phyloP scores from a whole-genome alignment of 2,797 vertebrate genomes.

The Peromyscus nudipes region DNA sequence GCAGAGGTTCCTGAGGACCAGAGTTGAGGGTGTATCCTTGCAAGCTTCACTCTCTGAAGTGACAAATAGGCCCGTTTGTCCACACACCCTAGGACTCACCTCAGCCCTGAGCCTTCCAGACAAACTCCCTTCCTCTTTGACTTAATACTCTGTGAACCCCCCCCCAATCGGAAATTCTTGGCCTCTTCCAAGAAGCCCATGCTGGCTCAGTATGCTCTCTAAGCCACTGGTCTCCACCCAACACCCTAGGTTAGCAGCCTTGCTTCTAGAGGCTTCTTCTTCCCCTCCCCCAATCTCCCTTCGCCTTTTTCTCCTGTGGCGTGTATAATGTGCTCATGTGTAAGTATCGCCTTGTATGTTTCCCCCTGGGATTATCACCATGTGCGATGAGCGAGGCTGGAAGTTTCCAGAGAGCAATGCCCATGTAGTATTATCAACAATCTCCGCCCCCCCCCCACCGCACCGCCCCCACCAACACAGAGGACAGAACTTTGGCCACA shows the following conservation, averaged over 20 bases:
- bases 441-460: too few species aligned
- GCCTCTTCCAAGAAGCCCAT: neutral
- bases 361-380: neutral
- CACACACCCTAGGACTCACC: rapidly evolving
- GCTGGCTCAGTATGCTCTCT: neutral
- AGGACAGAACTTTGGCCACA: neutral
- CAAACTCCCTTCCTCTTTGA: neutral
- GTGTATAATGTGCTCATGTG: rapidly evolving
- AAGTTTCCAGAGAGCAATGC: neutral
- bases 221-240: rapidly evolving
- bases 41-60: neutral
- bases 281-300: neutral
- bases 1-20: neutral
- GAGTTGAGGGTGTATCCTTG: neutral
- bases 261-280: neutral
- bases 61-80: neutral
- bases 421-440: rapidly evolving
- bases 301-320: neutral
- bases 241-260: rapidly evolving
- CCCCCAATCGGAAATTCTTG: neutral
- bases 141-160: neutral
- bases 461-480: too few species aligned
- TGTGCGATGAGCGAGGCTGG: neutral
- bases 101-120: neutral
- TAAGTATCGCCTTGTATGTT: neutral